Conservation (phyloP, 2,113 vertebrate species). For the Smithornis capensis region DNA sequence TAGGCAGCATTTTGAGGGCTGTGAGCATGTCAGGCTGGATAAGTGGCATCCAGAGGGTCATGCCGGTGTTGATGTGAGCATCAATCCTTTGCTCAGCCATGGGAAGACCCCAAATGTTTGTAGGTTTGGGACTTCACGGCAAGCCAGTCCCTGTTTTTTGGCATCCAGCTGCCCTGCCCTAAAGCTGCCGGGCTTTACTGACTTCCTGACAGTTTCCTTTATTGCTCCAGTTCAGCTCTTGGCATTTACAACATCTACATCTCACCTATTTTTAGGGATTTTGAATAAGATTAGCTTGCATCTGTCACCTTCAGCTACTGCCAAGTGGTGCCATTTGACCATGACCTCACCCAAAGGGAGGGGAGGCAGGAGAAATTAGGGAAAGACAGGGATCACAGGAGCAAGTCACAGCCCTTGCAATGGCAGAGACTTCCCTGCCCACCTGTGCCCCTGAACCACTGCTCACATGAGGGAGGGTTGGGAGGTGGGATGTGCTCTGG, state of each 20-base stretch:
- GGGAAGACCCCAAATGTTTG: not conserved
- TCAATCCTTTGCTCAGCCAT: accelerated
- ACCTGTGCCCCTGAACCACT: too few relatives aligned
- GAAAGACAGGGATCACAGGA: not conserved
- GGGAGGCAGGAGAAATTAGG: not conserved
- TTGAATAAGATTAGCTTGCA: not conserved
- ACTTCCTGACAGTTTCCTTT: too few relatives aligned
- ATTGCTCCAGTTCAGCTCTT: not conserved
- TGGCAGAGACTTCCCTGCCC: not conserved
- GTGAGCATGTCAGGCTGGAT: accelerated
- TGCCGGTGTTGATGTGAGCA: accelerated
- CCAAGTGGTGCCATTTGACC: not conserved
- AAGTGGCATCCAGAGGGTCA: accelerated
- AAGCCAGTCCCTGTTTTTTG: accelerated
- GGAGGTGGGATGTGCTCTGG: not conserved
- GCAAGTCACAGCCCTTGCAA: not conserved
- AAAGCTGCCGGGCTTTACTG: not conserved
- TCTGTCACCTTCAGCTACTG: not conserved
- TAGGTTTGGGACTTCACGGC: accelerated
- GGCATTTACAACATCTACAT: not conserved
- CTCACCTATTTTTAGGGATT: accelerated
- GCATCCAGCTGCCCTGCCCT: not conserved
- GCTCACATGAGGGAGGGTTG: not conserved
- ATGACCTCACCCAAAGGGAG: accelerated
- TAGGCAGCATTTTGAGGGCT: not conserved